Evolutionary conservation across 2,113 vertebrate species (phyloP).

Genomic region (Reinhardtius hippoglossoides): DNA sequence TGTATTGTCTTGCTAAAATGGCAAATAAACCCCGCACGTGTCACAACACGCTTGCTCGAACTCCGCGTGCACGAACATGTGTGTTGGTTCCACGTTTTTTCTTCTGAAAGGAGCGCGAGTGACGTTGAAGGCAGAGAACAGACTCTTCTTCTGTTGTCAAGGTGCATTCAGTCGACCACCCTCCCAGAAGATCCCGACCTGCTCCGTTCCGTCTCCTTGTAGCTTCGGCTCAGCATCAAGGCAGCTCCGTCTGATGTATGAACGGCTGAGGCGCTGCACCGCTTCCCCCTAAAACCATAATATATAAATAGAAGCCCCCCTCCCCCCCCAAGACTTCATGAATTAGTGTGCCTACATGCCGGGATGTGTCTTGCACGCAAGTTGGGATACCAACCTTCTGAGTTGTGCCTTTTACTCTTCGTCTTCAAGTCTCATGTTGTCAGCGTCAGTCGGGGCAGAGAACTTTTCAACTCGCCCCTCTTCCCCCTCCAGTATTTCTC

Average conservation of each 20-base stretch:
- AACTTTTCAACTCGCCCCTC: background rate
- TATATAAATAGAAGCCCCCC: constrained; percentile 31
- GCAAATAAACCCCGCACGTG: background rate
- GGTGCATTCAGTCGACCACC: constrained; percentile 23
- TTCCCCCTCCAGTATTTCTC: background rate
- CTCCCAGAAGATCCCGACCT: constrained; percentile 34
- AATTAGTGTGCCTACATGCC: background rate
- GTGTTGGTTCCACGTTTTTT: background rate
- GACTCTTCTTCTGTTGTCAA: constrained; percentile 39
- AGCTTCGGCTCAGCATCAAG: constrained; percentile 53
- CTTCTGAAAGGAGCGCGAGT: constrained; percentile 9
- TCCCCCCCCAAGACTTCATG: background rate
- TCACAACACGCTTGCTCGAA: background rate
- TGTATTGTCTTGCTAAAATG: constrained; percentile 58
- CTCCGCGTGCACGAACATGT: background rate
- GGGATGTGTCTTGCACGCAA: background rate
- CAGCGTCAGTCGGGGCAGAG: background rate
- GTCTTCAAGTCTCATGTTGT: background rate
- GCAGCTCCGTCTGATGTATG: constrained; percentile 7
- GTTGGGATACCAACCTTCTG: constrained; percentile 7
- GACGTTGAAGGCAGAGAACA: background rate
- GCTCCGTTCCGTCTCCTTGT: constrained; percentile 30
- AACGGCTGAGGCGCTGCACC: constrained; percentile 13
- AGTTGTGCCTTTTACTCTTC: constrained; percentile 13
- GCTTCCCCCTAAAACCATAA: constrained; percentile 22